Evolutionary conservation across 2,113 vertebrate genomes (phyloP).

Genomic region (Grammomys dolichurus): DNA sequence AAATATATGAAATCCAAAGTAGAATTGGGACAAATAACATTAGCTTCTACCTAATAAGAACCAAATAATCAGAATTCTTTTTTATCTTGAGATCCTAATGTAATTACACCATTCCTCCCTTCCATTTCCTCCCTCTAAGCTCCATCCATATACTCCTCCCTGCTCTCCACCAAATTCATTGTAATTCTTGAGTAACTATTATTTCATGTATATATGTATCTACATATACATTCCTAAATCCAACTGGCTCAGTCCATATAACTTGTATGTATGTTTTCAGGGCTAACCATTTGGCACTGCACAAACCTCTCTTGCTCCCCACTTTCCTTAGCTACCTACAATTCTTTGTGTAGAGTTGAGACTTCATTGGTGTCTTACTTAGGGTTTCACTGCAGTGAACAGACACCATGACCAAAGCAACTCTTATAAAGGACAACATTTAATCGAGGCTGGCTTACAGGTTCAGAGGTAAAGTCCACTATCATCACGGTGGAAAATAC

Average conservation of each 20-base stretch:
- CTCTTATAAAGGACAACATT: too few species aligned
- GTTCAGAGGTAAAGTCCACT: too few species aligned
- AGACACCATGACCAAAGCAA: too few species aligned
- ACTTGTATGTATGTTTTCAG: neutral
- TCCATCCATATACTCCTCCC: neutral
- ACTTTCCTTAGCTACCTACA: neutral
- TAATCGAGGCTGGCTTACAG: too few species aligned
- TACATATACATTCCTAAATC: neutral
- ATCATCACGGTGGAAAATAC: too few species aligned
- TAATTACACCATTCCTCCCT: neutral
- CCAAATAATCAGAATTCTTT: slow-evolving; percentile 37
- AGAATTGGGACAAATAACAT: neutral
- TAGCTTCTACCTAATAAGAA: neutral
- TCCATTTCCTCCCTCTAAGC: neutral
- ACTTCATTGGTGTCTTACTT: neutral
- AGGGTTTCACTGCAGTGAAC: too few species aligned
- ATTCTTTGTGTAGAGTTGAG: neutral
- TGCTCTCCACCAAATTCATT: neutral
- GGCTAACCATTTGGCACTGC: neutral
- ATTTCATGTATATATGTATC: neutral
- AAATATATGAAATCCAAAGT: neutral
- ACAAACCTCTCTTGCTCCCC: neutral
- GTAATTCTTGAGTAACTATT: neutral
- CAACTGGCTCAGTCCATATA: neutral
- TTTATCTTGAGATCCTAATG: neutral